phyloP scores from a whole-genome alignment of 2,797 vertebrate species.

The Rhinichthys osculus region DNA sequence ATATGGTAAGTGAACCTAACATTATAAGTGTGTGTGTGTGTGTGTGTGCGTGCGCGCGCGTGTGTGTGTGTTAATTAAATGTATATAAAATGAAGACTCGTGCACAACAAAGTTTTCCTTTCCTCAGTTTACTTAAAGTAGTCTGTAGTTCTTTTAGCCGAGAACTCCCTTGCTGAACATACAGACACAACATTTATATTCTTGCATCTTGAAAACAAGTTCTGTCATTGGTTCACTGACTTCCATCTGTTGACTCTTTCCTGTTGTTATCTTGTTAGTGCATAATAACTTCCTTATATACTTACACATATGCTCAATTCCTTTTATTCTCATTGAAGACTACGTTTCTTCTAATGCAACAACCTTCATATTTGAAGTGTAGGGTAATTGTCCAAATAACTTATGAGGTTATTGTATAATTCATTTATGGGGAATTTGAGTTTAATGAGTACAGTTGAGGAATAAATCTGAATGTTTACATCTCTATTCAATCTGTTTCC shows the following conservation, averaged over 20 bases:
- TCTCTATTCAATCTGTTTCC: background rate
- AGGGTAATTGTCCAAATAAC: background rate
- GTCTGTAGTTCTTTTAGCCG: background rate
- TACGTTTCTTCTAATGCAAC: background rate
- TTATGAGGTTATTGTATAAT: background rate
- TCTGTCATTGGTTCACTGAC: background rate
- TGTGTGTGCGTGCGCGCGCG: no score
- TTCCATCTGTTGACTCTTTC: background rate
- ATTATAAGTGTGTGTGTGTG: no score
- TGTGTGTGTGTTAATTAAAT: no score
- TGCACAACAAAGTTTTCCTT: background rate
- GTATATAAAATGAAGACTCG: no score
- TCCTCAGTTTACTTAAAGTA: background rate
- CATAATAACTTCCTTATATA: background rate
- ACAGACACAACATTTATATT: no score
- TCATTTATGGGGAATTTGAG: background rate
- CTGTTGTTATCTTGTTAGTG: constrained; percentile 1
- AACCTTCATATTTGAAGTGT: background rate
- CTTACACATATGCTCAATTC: background rate
- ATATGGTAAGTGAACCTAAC: no score
- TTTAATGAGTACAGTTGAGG: background rate
- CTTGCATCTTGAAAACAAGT: background rate
- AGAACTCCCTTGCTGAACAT: background rate
- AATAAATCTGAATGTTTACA: background rate
- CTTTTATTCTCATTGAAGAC: background rate